A percentile compares a stretch with the other conserved stretches of the same genome.
Evolutionary conservation across 2,797 vertebrate species (phyloP).

Genomic region (Tiaroga cobitis): DNA sequence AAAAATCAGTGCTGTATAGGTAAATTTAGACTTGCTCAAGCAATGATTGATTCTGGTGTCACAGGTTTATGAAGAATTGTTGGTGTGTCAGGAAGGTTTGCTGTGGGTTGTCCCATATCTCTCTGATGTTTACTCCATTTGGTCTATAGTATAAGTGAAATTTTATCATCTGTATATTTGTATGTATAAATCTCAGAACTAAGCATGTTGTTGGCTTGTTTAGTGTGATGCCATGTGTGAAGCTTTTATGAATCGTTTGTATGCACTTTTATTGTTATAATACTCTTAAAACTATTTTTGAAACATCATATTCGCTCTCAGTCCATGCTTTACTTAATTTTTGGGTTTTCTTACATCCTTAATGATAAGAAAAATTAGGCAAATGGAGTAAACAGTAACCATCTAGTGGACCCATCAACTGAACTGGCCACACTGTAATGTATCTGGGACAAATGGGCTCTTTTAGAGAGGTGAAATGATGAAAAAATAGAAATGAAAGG

Average conservation of each 20-base stretch:
- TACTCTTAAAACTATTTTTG: background rate
- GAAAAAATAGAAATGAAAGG: conserved; percentile 9
- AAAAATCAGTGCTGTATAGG: background rate
- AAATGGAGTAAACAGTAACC: background rate
- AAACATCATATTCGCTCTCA: background rate
- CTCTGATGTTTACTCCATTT: conserved; percentile 10
- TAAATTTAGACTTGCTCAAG: background rate
- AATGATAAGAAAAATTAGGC: background rate
- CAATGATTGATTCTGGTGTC: conserved; percentile 1
- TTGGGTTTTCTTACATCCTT: background rate
- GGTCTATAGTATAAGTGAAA: background rate
- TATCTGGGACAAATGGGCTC: conserved; percentile 11
- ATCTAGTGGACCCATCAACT: background rate
- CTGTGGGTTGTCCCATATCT: background rate
- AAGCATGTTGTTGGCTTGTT: background rate
- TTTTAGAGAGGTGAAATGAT: conserved; percentile 17
- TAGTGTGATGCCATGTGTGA: background rate
- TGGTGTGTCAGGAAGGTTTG: background rate
- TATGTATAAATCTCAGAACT: background rate
- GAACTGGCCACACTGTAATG: background rate
- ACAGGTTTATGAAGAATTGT: conserved; percentile 1
- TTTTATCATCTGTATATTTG: background rate
- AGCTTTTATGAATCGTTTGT: background rate
- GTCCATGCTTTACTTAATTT: background rate
- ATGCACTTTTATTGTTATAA: background rate